Evolutionary conservation across 2,113 vertebrate species (phyloP), one percentile per base, ranked within the genome.

Genomic region (Rhabdornis inornatus): DNA sequence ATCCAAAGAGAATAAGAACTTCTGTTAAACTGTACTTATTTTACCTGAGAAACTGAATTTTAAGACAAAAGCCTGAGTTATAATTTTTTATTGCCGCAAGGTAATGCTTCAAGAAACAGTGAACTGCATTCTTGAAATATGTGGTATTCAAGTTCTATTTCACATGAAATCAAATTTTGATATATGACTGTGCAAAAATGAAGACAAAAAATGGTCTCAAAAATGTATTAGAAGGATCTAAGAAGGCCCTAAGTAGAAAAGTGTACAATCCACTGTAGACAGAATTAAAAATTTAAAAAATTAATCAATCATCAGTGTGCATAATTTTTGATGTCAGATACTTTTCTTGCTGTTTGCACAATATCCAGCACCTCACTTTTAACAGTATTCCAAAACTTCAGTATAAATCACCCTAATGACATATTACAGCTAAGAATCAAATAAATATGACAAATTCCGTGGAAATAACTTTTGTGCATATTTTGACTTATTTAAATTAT

Each of bases 261-360:
- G 13, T 21, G 6, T 60, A 9, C 10, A 47, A 9, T 33, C 27
- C 8, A 65, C 17, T 1, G 4, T 2, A 42, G 20, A 39, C 3
- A 74, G 24, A 71, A 74, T 37, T 45, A 40, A 90, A 90, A 72
- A 16, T 31, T 22, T 0, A 3, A 44, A 44, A 79, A 72, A 24
- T 1, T 49, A 1, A 40, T 68, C 19, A 30, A 5, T 6, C 11
- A 19, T n/a, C 23, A 44, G 1, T 14, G 14, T 42, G 20, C 0
- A 7, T 42, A 63, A 47, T 57, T 89, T 78, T 70, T 47, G 4
- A 9, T 47, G 13, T 65, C 18, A 75, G 33, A 52, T 9, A 82
- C 44, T 39, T 82, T 81, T 49, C 13, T 49, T 47, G 5, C 16
- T 79, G 3, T 57, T 76, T 42, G 13, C 7, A 65, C 4, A 80